A percentile compares a stretch with the other conserved stretches of the same genome.
These are phyloP conservation scores for Neomorphus geoffroyi DNA, from an alignment of 2,797 vertebrate genomes.

Conservation along the genomic window DNA sequence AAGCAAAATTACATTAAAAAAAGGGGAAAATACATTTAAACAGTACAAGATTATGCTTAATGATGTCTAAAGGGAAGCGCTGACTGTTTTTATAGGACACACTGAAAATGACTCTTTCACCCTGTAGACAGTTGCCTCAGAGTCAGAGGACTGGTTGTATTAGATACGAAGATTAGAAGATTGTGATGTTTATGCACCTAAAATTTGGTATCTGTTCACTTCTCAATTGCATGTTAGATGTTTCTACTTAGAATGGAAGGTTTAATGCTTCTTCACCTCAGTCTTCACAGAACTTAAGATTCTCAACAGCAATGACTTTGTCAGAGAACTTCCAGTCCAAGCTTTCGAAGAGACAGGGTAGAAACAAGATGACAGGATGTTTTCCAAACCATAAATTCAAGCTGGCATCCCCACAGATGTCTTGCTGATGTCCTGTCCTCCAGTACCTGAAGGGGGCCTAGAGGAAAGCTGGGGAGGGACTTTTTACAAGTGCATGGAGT, in stretches of 20 bases:
- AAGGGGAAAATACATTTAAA: background rate
- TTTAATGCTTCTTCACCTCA: background rate
- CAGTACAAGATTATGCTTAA: background rate
- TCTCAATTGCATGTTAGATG: background rate
- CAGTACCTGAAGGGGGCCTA: too few relatives aligned
- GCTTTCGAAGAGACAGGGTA: background rate
- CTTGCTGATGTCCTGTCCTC: too few relatives aligned
- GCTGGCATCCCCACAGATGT: background rate
- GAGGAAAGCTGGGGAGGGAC: too few relatives aligned
- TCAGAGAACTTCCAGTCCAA: background rate
- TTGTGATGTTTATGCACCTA: background rate
- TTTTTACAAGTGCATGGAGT: too few relatives aligned
- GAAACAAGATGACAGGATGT: background rate
- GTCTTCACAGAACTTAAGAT: background rate
- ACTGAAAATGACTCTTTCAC: background rate
- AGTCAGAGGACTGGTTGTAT: background rate
- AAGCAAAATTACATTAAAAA: background rate
- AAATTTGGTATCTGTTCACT: background rate
- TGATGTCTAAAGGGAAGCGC: background rate
- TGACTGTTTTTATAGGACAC: background rate
- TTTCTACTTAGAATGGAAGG: background rate
- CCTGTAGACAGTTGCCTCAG: background rate
- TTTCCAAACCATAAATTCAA: background rate
- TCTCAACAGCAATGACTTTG: background rate
- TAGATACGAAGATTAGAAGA: background rate